Evolutionary conservation across 2,888 invertebrate genomes (phyloP).

Genomic region (Agriotes lineatus): DNA sequence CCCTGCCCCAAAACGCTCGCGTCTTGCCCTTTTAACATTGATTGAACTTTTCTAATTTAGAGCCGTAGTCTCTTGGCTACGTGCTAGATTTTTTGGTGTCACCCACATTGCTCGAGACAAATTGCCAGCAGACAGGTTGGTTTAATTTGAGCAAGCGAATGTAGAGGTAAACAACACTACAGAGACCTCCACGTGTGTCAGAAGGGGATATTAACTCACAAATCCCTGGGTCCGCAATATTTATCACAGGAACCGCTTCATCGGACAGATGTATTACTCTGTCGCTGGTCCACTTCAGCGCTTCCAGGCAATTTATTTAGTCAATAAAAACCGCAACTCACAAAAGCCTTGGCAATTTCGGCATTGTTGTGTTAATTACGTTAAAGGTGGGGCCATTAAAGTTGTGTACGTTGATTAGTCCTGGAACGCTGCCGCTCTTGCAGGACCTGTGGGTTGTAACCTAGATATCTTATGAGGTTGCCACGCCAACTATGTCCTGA

Average conservation of each 20-base stretch:
- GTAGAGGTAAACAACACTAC: constrained; percentile 44
- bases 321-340: constrained; percentile 29
- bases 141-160: constrained; percentile 45
- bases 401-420: too few relatives aligned
- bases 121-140: constrained; percentile 43
- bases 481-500: too few relatives aligned
- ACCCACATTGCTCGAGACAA: constrained; percentile 38
- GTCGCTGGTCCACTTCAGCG: constrained; percentile 44
- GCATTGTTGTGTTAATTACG: constrained; percentile 11
- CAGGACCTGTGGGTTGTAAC: too few relatives aligned
- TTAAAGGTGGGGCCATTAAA: not conserved
- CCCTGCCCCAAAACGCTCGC: not conserved
- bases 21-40: constrained; percentile 12
- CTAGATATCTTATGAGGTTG: too few relatives aligned
- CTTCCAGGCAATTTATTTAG: constrained; percentile 41
- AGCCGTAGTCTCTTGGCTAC: not conserved
- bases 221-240: constrained; percentile 45
- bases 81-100: constrained; percentile 26
- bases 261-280: constrained; percentile 44
- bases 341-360: constrained; percentile 16
- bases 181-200: constrained; percentile 43
- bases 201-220: constrained; percentile 46
- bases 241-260: constrained; percentile 45
- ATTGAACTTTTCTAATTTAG: constrained; percentile 36
- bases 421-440: too few relatives aligned